A percentile compares a stretch with the other conserved stretches of the same genome.
Conservation (phyloP, 1,140 invertebrate genomes). For the Drosophila lowei region DNA sequence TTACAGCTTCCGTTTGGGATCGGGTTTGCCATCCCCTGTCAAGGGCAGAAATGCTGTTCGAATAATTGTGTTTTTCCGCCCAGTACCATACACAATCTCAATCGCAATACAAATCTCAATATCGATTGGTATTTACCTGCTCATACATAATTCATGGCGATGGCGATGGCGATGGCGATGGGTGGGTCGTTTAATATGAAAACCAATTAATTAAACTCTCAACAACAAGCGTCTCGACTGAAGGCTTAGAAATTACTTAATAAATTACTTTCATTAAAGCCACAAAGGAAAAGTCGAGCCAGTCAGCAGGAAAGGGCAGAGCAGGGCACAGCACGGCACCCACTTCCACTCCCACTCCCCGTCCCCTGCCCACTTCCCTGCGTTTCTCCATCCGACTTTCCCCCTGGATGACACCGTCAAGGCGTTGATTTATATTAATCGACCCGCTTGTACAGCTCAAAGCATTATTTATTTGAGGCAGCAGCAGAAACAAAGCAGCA, state of each 20-base stretch:
- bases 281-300: constrained; percentile 66
- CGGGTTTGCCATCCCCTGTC: background rate
- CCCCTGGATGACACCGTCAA: constrained; percentile 61
- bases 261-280: constrained; percentile 79
- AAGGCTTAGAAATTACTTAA: constrained; percentile 81
- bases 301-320: too few species aligned
- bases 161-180: constrained; percentile 27
- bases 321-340: constrained; percentile 12
- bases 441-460: constrained; percentile 65
- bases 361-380: too few species aligned
- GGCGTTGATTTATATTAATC: constrained; percentile 80
- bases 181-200: constrained; percentile 69
- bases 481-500: constrained; percentile 50
- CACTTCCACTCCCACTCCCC: constrained; percentile 27
- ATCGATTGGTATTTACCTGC: constrained; percentile 49
- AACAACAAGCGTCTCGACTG: constrained; percentile 73
- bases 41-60: constrained; percentile 8
- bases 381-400: constrained; percentile 17
- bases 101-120: constrained; percentile 41
- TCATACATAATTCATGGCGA: constrained; percentile 67
- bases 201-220: constrained; percentile 79
- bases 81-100: too few species aligned
- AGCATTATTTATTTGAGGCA: constrained; percentile 70
- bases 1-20: constrained; percentile 34
- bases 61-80: constrained; percentile 18